Percentiles rank a stretch among this genome's conserved stretches.
Conservation (phyloP, 2,797 vertebrate species). For the Carcharodon carcharias region DNA sequence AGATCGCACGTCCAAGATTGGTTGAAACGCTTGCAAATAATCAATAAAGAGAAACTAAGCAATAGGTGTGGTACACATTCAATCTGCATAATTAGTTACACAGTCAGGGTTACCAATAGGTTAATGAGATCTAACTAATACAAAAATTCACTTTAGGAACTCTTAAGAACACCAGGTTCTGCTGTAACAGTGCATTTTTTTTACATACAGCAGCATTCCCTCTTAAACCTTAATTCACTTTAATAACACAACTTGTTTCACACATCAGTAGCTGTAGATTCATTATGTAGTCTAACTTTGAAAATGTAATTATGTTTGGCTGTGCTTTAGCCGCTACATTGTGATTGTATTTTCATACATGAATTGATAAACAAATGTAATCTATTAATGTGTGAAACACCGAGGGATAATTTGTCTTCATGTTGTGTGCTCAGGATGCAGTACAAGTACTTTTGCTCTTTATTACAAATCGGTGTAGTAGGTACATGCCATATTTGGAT, state of each 20-base stretch:
- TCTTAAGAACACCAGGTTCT: background rate
- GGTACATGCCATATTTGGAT: background rate
- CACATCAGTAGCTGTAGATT: slow-evolving; percentile 62
- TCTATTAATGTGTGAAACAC: slow-evolving; percentile 43
- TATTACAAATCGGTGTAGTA: slow-evolving; percentile 48
- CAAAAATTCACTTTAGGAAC: slow-evolving; percentile 30
- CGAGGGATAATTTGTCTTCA: slow-evolving; percentile 26
- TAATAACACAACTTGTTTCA: slow-evolving; percentile 60
- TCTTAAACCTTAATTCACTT: slow-evolving; percentile 36
- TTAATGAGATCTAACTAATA: slow-evolving; percentile 35
- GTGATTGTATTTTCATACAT: slow-evolving; percentile 61
- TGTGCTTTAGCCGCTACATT: slow-evolving; percentile 61
- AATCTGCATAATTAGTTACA: slow-evolving; percentile 33
- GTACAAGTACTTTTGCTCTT: slow-evolving; percentile 43
- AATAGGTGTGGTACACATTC: slow-evolving; percentile 6
- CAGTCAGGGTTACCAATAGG: slow-evolving; percentile 30
- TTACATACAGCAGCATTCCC: background rate
- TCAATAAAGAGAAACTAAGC: background rate
- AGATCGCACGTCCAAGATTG: background rate
- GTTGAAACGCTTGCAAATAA: background rate
- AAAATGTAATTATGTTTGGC: slow-evolving; percentile 63
- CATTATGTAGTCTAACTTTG: slow-evolving; percentile 65
- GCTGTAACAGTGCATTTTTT: background rate
- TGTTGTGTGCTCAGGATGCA: slow-evolving; percentile 39
- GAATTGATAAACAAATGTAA: slow-evolving; percentile 60